phyloP scores from a whole-genome alignment of 2,888 invertebrate species.

The Conops quadrifasciatus region DNA sequence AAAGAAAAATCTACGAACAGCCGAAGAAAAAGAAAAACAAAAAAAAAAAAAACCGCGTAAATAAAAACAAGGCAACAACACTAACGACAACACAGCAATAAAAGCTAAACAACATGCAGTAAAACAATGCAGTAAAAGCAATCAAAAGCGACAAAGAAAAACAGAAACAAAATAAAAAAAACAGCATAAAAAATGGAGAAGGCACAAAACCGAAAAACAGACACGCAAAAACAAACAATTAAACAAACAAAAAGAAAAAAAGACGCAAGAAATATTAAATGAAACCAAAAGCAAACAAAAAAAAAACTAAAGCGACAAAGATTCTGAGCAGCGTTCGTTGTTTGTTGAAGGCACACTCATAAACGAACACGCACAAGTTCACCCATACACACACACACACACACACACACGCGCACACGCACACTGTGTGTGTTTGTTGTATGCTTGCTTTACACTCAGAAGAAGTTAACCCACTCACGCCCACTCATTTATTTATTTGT shows the following conservation, averaged over 20 bases:
- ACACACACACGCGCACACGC: constrained; percentile 24
- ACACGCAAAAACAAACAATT: not conserved
- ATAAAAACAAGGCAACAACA: not conserved
- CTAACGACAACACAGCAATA: not conserved
- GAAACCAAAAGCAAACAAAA: not conserved
- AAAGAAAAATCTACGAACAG: not conserved
- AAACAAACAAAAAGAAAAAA: not conserved
- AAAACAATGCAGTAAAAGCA: not conserved
- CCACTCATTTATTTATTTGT: constrained; percentile 23
- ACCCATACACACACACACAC: constrained; percentile 31
- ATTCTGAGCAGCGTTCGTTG: not conserved
- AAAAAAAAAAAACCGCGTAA: not conserved
- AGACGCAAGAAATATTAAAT: not conserved
- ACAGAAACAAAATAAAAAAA: not conserved
- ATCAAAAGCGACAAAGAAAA: not conserved
- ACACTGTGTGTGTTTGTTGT: not conserved
- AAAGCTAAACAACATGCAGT: no score
- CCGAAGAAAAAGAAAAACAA: not conserved
- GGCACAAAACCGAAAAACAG: not conserved
- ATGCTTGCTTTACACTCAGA: not conserved
- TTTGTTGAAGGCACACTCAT: not conserved
- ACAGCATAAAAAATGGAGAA: not conserved
- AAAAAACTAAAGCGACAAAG: not conserved
- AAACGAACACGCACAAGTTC: constrained; percentile 14
- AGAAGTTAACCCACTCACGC: not conserved